Evolutionary conservation across 2,888 invertebrate genomes (phyloP).

Genomic region (Drosophila nr. fundita): DNA sequence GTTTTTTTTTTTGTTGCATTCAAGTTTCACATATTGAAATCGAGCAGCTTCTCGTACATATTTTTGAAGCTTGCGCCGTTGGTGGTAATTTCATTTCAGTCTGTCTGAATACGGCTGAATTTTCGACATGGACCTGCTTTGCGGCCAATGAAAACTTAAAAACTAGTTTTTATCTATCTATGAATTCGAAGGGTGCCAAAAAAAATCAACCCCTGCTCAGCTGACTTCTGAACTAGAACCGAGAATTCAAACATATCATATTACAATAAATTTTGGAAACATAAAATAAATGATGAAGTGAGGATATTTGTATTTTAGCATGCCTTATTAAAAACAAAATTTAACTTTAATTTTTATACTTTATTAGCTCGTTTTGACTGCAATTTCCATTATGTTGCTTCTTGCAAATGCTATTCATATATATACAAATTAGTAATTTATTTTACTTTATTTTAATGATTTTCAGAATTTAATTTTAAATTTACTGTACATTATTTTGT

Average conservation of each 20-base stretch:
- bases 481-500: no score
- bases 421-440: background rate
- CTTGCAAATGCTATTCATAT: background rate
- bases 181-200: constrained; percentile 30
- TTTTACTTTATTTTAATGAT: background rate
- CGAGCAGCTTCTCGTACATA: constrained; percentile 56
- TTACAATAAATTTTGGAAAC: constrained; percentile 37
- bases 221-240: constrained; percentile 45
- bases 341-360: background rate
- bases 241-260: constrained; percentile 32
- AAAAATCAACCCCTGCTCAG: constrained; percentile 62
- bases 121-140: constrained; percentile 56
- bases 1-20: constrained; percentile 14
- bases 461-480: background rate
- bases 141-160: constrained; percentile 17
- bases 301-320: background rate
- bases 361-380: background rate
- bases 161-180: constrained; percentile 55
- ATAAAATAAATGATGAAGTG: background rate
- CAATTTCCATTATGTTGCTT: background rate
- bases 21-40: constrained; percentile 57
- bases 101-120: constrained; percentile 39
- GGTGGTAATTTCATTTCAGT: constrained; percentile 59
- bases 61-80: constrained; percentile 71
- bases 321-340: background rate